Base-by-base conservation (phyloP, 2,888 invertebrate genomes). In the Dryadula phaetusa region DNA sequence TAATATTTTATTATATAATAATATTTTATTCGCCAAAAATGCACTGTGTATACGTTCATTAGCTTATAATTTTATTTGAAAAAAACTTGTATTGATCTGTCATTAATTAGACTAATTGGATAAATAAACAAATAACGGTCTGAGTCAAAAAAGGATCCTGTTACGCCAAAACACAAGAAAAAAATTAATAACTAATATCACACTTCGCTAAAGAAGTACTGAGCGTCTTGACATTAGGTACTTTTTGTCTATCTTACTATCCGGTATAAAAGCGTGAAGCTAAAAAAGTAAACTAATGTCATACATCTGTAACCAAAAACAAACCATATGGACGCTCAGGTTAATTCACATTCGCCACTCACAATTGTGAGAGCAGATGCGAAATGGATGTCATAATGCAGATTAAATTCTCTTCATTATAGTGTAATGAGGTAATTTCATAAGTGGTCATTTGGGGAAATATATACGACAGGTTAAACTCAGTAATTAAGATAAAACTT, bases 381-480 rank as follows among this genome's bases (percentile, higher is more conserved):
- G 37, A 47, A 62, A 66, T 62, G 47, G 56, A 10, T 56, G 46
- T 56, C 64, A 64, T 37, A 56, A 62, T 47, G 47, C 62, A 62
- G 62, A 56, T 66, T 46, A 54, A 62, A 47, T 62, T 47, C 62
- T 62, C 66, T 54, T 62, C 46, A 62, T 66, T 66, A 40, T 37
- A 25, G 12, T 34, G 16, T 56, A 64, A 56, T 64, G 46, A 46
- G 46, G 46, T 37, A 56, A 64, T 64, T 47, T 34, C 25, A 37
- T 32, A 16, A 44, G 22, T 53, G 54, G 25, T 37, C 56, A 25
- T 46, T 64, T 47, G 22, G 56, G 34, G 5, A 20, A 64, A 44
- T 54, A 54, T 54, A 46, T 54, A 46, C 54, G 25, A 53, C 28
- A 49, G 7, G 14, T 49, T 49, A n/a, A 25, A 49, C n/a, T 25